Evolutionary conservation across 1,140 invertebrate species (phyloP), one percentile per base, ranked within the genome.

Genomic region (Heterodera schachtii): DNA sequence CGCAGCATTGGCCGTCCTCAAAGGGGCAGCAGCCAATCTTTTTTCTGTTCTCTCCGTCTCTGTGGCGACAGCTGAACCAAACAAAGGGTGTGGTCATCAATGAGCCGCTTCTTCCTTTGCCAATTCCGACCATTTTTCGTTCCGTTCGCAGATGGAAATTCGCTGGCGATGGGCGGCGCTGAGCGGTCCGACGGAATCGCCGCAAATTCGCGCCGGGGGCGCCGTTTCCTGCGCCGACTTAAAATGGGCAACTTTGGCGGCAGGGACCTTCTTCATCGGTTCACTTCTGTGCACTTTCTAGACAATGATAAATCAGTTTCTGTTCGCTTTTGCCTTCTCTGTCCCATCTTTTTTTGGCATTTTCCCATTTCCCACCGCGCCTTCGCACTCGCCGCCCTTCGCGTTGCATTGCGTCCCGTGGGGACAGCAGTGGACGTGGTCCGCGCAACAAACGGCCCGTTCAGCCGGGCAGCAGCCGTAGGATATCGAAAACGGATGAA

Each of bases 381-480:
- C 19, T 11, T 75, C 5, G 75, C 82, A 83, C 47, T 43, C 43
- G 43, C 82, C 82, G 57, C 79, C 60, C 16, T 1, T 19, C 46
- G 80, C 41, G 60, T 84, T 83, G 81, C 90, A 90, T 46, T 75
- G 67, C 13, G 75, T 83, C n/a, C 83, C 82, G 11, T 83, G 66
- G 9, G 90, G 90, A 64, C 90, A 90, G 75, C 90, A 90, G 79
- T 90, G 90, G 3, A 82, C n/a, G 31, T 75, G 44, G 71, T 90
- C 90, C 11, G 69, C 46, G 76, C 90, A 91, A 81, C 90, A 90
- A 75, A 85, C 83, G 46, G 83, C 91, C 78, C 90, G 80, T 73
- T 86, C 83, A 16, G 87, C 57, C 21, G 90, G 90, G 84, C 91
- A 91, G 78, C 91, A 91, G 52, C 90, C 91, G 82, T 87, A 91